A percentile compares a stretch with the other conserved stretches of the same genome.
Conservation (phyloP, 92 coral and sea anemone species). For the Porites cylindrica region DNA sequence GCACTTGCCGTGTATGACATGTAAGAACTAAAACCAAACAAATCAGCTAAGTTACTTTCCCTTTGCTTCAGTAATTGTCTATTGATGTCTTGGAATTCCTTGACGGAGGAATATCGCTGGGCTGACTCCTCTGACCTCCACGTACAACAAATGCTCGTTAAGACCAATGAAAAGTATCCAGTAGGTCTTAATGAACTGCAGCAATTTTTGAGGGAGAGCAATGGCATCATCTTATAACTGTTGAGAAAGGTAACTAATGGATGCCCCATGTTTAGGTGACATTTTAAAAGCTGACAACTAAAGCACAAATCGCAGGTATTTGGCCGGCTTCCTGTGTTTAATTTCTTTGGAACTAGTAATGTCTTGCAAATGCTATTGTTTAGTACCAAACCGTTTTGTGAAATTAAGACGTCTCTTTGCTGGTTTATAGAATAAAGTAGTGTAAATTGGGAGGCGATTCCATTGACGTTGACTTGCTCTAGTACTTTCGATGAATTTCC, state of each 20-base stretch:
- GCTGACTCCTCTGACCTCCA: background rate
- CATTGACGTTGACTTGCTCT: background rate
- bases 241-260: background rate
- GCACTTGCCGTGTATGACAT: background rate
- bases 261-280: background rate
- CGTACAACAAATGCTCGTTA: slow-evolving; percentile 64
- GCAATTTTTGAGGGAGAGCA: background rate
- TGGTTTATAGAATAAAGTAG: background rate
- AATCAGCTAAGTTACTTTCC: background rate
- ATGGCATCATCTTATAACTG: background rate
- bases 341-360: slow-evolving; percentile 23
- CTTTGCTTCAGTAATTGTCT: background rate
- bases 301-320: slow-evolving; percentile 79
- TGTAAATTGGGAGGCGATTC: background rate
- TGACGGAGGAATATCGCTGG: background rate
- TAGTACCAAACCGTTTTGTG: background rate
- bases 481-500: background rate
- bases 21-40: background rate
- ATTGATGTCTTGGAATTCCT: background rate
- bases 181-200: slow-evolving; percentile 52
- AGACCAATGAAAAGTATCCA: slow-evolving; percentile 28
- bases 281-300: slow-evolving; percentile 16
- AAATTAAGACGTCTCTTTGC: background rate
- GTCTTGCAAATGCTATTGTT: slow-evolving; percentile 48
- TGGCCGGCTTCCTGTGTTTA: slow-evolving; percentile 22